These are phyloP conservation scores for Trichonephila clavata DNA, from an alignment of 1,140 invertebrate species.

Conservation along the genomic window DNA sequence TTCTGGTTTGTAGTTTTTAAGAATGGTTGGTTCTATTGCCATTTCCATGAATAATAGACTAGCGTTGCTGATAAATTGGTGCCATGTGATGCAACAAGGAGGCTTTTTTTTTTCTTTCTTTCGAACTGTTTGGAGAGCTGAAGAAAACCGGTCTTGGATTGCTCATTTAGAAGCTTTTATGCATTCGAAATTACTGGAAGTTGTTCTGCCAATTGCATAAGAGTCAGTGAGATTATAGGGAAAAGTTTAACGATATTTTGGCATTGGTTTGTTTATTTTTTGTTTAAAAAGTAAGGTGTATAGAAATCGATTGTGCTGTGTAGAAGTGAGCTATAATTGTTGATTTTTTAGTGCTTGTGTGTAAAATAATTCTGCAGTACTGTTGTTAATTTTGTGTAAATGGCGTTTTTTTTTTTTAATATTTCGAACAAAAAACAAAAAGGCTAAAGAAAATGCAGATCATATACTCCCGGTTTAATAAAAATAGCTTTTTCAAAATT, in stretches of 20 bases:
- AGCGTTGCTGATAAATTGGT: neutral
- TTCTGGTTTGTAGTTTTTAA: neutral
- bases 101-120: no score
- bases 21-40: neutral
- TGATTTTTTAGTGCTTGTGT: no score
- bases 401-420: no score
- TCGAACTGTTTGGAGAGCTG: neutral
- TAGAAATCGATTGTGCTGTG: no score
- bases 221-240: constrained; percentile 11
- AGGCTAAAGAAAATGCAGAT: no score
- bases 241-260: neutral
- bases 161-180: neutral
- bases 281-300: no score
- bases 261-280: neutral
- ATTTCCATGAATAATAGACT: neutral
- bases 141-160: constrained; percentile 31
- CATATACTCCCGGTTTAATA: no score
- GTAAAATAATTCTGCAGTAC: no score
- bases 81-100: constrained; percentile 10
- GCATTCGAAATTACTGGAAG: constrained; percentile 17
- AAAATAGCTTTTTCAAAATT: no score
- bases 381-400: no score
- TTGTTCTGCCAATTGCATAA: constrained; percentile 25
- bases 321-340: no score
- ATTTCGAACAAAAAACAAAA: no score